Conservation (phyloP, 2,888 invertebrate genomes). For the Drosophila basisetae region DNA sequence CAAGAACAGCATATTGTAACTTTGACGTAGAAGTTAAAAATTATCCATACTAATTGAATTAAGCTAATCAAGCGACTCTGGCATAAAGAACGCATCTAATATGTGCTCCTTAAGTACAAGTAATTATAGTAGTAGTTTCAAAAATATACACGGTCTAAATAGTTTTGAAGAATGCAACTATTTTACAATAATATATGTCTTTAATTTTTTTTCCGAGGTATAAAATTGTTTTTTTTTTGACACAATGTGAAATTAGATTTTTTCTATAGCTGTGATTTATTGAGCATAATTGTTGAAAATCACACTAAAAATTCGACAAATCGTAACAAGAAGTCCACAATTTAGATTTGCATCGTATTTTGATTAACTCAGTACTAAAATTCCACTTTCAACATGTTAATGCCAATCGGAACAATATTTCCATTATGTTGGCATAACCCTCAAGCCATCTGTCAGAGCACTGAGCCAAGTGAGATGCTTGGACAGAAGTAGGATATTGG, state of each 20-base stretch:
- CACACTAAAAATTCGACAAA: neutral
- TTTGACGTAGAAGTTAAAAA: neutral
- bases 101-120: neutral
- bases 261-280: too few relatives aligned
- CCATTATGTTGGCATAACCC: neutral
- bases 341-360: neutral
- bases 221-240: too few relatives aligned
- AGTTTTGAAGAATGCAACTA: neutral
- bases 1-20: too few relatives aligned
- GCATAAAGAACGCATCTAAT: neutral
- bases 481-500: neutral
- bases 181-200: too few relatives aligned
- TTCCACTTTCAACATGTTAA: neutral
- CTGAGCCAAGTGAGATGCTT: slow-evolving; percentile 4
- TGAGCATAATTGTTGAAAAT: neutral
- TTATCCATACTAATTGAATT: neutral
- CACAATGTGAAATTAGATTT: neutral
- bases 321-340: neutral
- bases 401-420: neutral
- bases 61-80: neutral
- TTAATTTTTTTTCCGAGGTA: neutral
- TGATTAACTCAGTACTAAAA: neutral
- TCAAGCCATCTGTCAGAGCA: neutral
- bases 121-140: neutral
- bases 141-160: neutral